phyloP scores from a whole-genome alignment of 2,113 vertebrate species.

The Thamnophis sirtalis region DNA sequence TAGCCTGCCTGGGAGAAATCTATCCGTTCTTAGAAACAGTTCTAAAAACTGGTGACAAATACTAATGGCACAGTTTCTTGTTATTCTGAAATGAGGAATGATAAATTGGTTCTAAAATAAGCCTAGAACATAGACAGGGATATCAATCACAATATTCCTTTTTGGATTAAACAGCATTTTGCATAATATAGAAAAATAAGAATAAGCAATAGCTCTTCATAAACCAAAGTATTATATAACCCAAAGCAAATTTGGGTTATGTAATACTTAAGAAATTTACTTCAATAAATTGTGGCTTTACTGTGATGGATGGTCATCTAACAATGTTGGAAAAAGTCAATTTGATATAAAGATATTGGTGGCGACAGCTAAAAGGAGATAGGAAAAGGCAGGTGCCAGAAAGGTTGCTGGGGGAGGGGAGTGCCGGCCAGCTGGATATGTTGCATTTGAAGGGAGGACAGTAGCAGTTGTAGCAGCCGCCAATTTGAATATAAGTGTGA shows the following conservation, averaged over 20 bases:
- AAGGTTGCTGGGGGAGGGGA: neutral
- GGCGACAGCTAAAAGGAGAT: neutral
- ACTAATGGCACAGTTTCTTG: neutral
- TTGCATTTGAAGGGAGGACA: neutral
- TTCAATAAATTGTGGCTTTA: neutral
- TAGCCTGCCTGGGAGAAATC: neutral
- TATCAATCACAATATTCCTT: neutral
- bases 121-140: neutral
- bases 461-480: neutral
- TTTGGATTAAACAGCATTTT: neutral
- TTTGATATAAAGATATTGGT: neutral
- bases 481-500: neutral
- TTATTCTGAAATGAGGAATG: neutral
- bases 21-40: neutral
- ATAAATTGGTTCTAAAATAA: neutral
- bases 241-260: neutral
- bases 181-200: neutral
- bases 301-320: neutral
- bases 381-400: neutral
- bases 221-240: neutral
- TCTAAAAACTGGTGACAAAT: neutral
- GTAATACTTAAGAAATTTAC: neutral
- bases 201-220: neutral
- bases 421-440: neutral
- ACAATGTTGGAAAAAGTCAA: neutral